Conservation (phyloP, 1,140 invertebrate genomes). For the Melipona quadrifasciata region DNA sequence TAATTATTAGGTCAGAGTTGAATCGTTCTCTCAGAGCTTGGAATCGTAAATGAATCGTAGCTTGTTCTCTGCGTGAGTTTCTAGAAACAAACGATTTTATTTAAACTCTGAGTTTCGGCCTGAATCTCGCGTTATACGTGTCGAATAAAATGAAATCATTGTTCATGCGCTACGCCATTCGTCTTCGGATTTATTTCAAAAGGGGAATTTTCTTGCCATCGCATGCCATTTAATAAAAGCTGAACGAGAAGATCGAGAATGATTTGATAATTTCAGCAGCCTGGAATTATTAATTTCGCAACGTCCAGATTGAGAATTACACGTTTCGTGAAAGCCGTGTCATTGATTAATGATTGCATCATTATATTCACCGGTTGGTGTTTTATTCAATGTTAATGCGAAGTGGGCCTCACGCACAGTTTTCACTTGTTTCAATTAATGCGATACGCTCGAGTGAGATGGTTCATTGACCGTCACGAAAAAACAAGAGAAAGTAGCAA, state of each 20-base stretch:
- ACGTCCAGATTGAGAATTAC: not conserved
- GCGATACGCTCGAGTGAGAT: constrained; percentile 12
- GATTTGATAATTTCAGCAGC: not conserved
- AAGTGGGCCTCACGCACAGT: not conserved
- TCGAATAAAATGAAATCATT: not conserved
- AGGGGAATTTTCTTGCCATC: not conserved
- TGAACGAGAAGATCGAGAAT: not conserved
- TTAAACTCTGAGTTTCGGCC: constrained; percentile 10
- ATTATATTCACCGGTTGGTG: not conserved
- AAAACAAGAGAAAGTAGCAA: constrained; percentile 15
- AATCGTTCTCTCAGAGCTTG: not conserved
- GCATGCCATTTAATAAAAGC: not conserved
- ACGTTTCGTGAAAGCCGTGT: not conserved
- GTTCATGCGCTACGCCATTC: not conserved
- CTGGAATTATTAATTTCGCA: not conserved
- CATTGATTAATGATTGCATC: constrained; percentile 12
- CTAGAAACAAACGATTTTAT: constrained; percentile 10
- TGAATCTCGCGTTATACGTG: not conserved
- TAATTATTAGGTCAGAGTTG: not conserved
- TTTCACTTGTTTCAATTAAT: constrained; percentile 37
- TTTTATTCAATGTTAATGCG: constrained; percentile 14
- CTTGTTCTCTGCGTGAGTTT: not conserved
- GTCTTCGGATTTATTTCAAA: not conserved
- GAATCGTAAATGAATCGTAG: not conserved
- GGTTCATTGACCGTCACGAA: constrained; percentile 29